phyloP scores from a whole-genome alignment of 2,888 invertebrate genomes.

The Clusia tigrina region DNA sequence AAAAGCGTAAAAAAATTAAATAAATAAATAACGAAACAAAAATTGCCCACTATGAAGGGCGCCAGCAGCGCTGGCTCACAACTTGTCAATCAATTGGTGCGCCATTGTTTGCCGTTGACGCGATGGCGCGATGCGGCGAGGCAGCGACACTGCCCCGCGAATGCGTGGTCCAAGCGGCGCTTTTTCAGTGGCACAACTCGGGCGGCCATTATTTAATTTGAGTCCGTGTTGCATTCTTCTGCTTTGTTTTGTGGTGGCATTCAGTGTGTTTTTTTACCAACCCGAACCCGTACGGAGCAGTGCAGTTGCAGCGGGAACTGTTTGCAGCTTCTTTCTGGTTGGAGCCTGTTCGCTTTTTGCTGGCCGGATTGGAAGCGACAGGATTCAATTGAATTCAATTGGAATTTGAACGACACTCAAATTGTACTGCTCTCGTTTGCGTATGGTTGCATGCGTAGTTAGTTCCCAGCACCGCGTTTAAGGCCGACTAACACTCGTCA shows the following conservation, averaged over 20 bases:
- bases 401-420: too few species aligned
- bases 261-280: neutral
- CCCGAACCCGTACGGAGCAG: neutral
- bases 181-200: neutral
- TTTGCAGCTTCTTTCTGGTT: too few species aligned
- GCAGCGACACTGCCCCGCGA: conserved; percentile 4
- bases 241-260: neutral
- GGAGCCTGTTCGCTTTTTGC: too few species aligned
- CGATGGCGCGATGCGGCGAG: conserved; percentile 39
- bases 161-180: neutral
- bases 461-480: too few species aligned
- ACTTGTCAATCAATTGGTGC: conserved; percentile 47
- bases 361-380: too few species aligned
- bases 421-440: too few species aligned
- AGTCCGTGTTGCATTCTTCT: neutral
- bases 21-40: conserved; percentile 20
- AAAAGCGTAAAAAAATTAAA: too few species aligned
- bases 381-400: too few species aligned
- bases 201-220: conserved; percentile 2
- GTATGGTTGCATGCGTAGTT: too few species aligned
- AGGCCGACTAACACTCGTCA: too few species aligned
- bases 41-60: conserved; percentile 29
- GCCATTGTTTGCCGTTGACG: conserved; percentile 45
- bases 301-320: neutral
- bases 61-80: conserved; percentile 34